These are phyloP conservation scores for Eurystomus glaucurus DNA, from an alignment of 2,797 vertebrate species.

Conservation along the genomic window DNA sequence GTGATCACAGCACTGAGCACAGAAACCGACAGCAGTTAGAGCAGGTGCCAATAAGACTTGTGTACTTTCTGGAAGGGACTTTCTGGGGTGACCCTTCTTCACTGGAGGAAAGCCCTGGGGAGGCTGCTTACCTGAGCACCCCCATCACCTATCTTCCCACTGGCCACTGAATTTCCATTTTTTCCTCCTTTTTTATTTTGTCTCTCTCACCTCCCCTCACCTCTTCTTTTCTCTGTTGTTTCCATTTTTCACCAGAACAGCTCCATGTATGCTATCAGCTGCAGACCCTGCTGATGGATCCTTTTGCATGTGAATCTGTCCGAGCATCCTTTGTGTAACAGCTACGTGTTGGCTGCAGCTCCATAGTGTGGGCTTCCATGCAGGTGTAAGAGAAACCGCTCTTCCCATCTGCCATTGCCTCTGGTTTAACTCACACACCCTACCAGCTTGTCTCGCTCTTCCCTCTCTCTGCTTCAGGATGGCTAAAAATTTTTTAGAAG, in stretches of 20 bases:
- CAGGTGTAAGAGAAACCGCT: neutral
- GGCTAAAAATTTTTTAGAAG: neutral
- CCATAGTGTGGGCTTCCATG: neutral
- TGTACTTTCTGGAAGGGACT: neutral
- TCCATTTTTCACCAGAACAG: neutral
- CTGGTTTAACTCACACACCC: neutral
- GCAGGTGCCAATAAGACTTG: neutral
- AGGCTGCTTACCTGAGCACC: neutral
- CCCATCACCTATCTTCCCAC: neutral
- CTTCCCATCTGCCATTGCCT: neutral
- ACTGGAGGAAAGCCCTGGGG: neutral
- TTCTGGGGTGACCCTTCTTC: neutral
- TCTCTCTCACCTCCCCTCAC: neutral
- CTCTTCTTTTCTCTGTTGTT: neutral
- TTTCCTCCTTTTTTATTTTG: neutral
- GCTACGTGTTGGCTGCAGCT: neutral
- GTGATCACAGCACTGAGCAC: accelerated
- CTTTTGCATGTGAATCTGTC: neutral
- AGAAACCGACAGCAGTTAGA: accelerated
- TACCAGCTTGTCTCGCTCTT: neutral
- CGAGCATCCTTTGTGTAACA: neutral
- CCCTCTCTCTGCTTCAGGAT: neutral
- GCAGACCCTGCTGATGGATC: neutral
- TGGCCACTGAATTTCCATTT: neutral
- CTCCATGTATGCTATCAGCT: neutral